Conservation (phyloP, 2,797 vertebrate genomes). For the Sebastes jordani region DNA sequence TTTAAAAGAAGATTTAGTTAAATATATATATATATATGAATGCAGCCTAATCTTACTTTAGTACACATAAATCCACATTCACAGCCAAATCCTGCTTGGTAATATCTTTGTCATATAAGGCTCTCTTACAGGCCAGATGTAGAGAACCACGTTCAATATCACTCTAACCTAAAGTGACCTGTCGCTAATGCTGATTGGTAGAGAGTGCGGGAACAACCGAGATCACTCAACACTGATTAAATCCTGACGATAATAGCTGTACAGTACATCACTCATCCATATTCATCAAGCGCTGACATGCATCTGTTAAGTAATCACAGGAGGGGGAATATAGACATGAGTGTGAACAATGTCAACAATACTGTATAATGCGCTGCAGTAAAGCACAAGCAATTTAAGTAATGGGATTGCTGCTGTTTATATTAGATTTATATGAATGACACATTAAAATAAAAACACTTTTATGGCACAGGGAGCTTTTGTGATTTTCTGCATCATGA, state of each 20-base stretch:
- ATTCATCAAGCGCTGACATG: slow-evolving; percentile 63
- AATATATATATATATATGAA: not conserved
- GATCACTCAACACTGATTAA: slow-evolving; percentile 77
- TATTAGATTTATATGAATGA: not conserved
- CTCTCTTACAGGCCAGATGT: slow-evolving; percentile 6
- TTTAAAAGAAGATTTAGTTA: not conserved
- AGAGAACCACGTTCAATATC: slow-evolving; percentile 9
- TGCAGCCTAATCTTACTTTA: not conserved
- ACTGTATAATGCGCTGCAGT: slow-evolving; percentile 30
- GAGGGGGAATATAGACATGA: slow-evolving; percentile 37
- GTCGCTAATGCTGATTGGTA: slow-evolving; percentile 66
- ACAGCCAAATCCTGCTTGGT: not conserved
- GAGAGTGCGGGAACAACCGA: slow-evolving; percentile 34
- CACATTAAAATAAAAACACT: not conserved
- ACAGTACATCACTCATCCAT: slow-evolving; percentile 60
- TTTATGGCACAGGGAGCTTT: not conserved
- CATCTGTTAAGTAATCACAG: slow-evolving; percentile 65
- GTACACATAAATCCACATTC: not conserved
- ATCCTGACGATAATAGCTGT: slow-evolving; percentile 62
- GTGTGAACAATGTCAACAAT: slow-evolving; percentile 54
- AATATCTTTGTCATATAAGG: slow-evolving; percentile 1
- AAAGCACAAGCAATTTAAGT: slow-evolving; percentile 49
- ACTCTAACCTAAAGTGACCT: slow-evolving; percentile 42
- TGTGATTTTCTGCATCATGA: not conserved
- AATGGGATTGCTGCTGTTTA: slow-evolving; percentile 45